phyloP scores from a whole-genome alignment of 2,113 vertebrate genomes.

The Macrotus californicus region DNA sequence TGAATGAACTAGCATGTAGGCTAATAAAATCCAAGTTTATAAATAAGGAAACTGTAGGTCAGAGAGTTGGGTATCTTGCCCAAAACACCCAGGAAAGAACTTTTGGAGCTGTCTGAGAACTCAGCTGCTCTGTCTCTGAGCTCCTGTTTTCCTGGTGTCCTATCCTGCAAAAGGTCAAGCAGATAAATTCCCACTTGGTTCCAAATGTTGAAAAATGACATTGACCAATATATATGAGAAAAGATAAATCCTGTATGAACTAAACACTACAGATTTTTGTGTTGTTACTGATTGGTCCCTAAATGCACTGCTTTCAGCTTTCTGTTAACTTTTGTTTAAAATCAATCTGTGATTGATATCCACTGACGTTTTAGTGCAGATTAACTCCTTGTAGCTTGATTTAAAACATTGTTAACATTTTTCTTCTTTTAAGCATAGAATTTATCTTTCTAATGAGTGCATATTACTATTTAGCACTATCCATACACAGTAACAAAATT shows the following conservation, averaged over 20 bases:
- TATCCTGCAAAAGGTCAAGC: not conserved
- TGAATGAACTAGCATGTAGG: not conserved
- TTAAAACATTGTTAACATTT: not conserved
- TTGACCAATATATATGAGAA: not conserved
- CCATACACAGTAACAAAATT: not conserved
- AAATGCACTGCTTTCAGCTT: not conserved
- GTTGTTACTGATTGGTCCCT: not conserved
- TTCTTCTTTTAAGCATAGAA: not conserved
- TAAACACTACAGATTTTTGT: not conserved
- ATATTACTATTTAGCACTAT: not conserved
- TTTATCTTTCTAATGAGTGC: slow-evolving; percentile 8
- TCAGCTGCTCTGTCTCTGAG: not conserved
- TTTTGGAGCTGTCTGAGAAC: not conserved
- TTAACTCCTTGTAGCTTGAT: not conserved
- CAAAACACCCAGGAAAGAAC: not conserved
- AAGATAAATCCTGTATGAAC: not conserved
- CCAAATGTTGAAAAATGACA: not conserved
- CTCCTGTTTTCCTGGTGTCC: not conserved
- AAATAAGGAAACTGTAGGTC: not conserved
- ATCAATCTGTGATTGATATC: not conserved
- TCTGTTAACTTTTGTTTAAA: not conserved
- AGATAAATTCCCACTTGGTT: not conserved
- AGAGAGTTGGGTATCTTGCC: not conserved
- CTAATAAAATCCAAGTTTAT: not conserved
- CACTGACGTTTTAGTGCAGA: not conserved